phyloP scores from a whole-genome alignment of 2,113 vertebrate species.

The Aldabrachelys gigantea region DNA sequence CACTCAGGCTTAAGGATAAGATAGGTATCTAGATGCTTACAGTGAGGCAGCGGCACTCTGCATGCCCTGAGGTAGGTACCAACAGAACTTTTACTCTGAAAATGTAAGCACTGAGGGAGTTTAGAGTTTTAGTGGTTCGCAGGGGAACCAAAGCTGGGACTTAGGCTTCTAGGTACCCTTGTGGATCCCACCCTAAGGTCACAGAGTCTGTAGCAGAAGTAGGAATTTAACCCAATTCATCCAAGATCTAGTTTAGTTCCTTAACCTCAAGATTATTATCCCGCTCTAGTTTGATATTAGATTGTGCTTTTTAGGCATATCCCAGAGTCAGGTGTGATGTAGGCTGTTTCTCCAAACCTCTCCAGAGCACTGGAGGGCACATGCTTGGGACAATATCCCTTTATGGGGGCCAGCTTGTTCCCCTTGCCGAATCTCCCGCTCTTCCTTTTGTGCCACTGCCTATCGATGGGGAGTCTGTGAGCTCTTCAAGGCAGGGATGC shows the following conservation, averaged over 20 bases:
- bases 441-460: not conserved
- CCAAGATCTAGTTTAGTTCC: not conserved
- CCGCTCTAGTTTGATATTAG: not conserved
- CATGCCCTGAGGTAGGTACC: not conserved
- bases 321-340: not conserved
- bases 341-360: not conserved
- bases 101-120: not conserved
- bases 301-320: not conserved
- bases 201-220: not conserved
- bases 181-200: not conserved
- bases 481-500: not conserved
- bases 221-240: too few relatives aligned
- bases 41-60: not conserved
- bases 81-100: not conserved
- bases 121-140: not conserved
- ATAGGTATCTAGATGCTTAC: too few relatives aligned
- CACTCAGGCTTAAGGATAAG: not conserved
- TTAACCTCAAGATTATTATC: not conserved
- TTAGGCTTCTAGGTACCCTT: not conserved
- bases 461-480: not conserved
- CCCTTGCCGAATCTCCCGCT: not conserved
- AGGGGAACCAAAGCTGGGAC: not conserved
- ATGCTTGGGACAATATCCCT: not conserved
- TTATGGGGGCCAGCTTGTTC: not conserved
- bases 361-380: not conserved